A percentile compares a stretch with the other conserved stretches of the same genome.
phyloP scores from a whole-genome alignment of 2,113 vertebrate genomes.

The Podilymbus podiceps region DNA sequence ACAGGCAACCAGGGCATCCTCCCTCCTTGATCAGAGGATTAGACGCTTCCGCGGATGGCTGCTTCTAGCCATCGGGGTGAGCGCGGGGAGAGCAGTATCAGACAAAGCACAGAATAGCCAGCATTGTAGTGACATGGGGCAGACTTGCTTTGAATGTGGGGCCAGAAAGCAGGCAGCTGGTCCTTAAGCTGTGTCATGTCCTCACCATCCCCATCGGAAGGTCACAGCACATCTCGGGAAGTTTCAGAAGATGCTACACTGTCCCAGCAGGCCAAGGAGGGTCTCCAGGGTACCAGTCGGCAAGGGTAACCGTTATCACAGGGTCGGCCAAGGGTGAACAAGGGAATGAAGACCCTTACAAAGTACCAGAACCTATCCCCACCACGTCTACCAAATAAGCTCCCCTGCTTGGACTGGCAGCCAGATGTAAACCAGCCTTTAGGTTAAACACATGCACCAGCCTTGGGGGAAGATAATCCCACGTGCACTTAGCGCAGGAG shows the following conservation, averaged over 20 bases:
- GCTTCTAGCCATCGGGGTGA: not conserved
- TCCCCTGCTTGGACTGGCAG: not conserved
- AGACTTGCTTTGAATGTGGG: not conserved
- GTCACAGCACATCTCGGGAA: not conserved
- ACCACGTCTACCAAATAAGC: not conserved
- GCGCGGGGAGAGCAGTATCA: not conserved
- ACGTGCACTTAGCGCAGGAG: not conserved
- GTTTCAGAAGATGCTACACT: not conserved
- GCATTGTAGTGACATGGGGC: not conserved
- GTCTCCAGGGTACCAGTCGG: not conserved
- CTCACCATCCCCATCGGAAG: not conserved
- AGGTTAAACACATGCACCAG: fast-evolving
- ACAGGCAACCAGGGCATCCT: not conserved
- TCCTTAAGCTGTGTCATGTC: not conserved
- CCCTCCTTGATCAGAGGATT: not conserved
- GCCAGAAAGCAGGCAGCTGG: not conserved
- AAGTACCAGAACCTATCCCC: not conserved
- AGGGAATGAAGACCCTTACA: no score
- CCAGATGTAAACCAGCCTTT: not conserved
- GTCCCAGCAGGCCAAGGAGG: not conserved
- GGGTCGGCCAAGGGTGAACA: not conserved
- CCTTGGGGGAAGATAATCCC: not conserved
- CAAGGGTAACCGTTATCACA: not conserved
- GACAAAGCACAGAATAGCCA: not conserved
- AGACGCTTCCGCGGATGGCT: not conserved